phyloP scores from a whole-genome alignment of 2,113 vertebrate species.

The human (Homo sapiens) region GRCh38 chr22:31259501-31260000 shows the following conservation, averaged over 20 bases:
- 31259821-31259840: neutral
- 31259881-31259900: slow-evolving; percentile 93
- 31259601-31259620: neutral
- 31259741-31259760: neutral
- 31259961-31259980: slow-evolving; percentile 94
- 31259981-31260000: slow-evolving; percentile 95
- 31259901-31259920: slow-evolving; percentile 94
- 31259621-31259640: neutral
- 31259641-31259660: no score
- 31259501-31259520: slow-evolving; percentile 7
- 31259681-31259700: neutral
- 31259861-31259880: slow-evolving; percentile 12
- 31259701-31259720: neutral
- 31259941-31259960: slow-evolving; percentile 91
- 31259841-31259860: neutral
- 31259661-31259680: neutral
- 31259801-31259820: neutral
- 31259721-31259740: neutral
- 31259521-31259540: neutral
- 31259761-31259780: neutral
- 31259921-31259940: slow-evolving; percentile 94
- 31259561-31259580: neutral
- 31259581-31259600: neutral
- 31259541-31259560: neutral
- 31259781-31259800: no score